Evolutionary conservation across 2,888 invertebrate species (phyloP).

Genomic region (Agrotis segetum): DNA sequence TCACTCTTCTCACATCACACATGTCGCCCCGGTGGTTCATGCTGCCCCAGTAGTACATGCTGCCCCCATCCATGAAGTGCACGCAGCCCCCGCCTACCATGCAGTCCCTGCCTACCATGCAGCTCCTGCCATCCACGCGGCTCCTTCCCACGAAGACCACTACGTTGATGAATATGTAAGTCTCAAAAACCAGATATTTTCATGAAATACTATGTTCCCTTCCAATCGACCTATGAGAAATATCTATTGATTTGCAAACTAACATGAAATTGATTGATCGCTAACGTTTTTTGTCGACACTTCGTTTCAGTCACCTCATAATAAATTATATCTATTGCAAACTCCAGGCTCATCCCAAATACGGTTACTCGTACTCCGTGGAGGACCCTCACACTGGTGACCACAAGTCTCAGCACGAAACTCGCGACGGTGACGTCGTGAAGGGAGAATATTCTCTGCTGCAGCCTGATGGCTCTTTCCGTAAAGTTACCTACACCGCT

Average conservation of each 20-base stretch:
- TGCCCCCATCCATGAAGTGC: conserved; percentile 29
- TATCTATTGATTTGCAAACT: conserved; percentile 16
- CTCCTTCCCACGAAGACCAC: conserved; percentile 79
- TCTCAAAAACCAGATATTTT: conserved; percentile 35
- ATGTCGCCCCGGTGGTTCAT: conserved; percentile 61
- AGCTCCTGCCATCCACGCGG: conserved; percentile 57
- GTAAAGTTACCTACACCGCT: conserved; percentile 91
- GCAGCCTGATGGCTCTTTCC: conserved; percentile 91
- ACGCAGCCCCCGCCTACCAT: conserved; percentile 43
- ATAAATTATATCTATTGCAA: conserved; percentile 6
- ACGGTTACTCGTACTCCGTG: conserved; percentile 91
- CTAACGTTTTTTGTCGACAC: conserved; percentile 36
- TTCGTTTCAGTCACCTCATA: neutral
- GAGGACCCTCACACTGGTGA: conserved; percentile 92
- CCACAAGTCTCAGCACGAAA: conserved; percentile 91
- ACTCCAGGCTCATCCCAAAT: conserved; percentile 87
- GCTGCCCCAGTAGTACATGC: conserved; percentile 61
- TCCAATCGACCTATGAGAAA: conserved; percentile 34
- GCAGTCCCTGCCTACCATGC: conserved; percentile 59
- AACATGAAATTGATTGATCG: conserved; percentile 48
- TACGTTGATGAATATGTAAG: conserved; percentile 88
- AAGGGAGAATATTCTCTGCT: conserved; percentile 91
- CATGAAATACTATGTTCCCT: conserved; percentile 7
- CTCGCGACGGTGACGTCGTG: conserved; percentile 90
- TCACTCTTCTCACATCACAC: conserved; percentile 59